phyloP scores from a whole-genome alignment of 2,888 invertebrate genomes.

The Pristionchus fissidentatus region DNA sequence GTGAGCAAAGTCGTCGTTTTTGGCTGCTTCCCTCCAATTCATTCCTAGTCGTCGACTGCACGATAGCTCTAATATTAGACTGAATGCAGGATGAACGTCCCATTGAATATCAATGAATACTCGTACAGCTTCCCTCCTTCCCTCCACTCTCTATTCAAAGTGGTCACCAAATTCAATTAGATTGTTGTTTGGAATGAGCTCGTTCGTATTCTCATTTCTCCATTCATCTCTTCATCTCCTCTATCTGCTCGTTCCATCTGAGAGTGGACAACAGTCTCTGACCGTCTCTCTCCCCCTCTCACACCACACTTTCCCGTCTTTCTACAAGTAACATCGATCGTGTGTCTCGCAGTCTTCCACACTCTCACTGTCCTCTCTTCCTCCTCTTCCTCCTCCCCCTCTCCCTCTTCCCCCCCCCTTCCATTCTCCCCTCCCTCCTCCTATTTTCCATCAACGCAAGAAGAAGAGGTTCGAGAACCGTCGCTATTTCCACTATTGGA shows the following conservation, averaged over 20 bases:
- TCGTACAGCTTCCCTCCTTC: slow-evolving; percentile 10
- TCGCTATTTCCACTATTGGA: no score
- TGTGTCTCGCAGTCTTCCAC: slow-evolving; percentile 34
- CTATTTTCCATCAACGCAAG: background rate
- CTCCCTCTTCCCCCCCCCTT: background rate
- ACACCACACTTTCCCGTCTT: background rate
- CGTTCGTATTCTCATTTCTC: slow-evolving; percentile 11
- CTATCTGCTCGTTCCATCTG: background rate
- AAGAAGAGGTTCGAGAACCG: slow-evolving; percentile 10
- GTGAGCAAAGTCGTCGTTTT: background rate
- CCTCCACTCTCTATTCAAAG: slow-evolving; percentile 16
- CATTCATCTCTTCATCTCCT: background rate
- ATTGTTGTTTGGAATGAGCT: slow-evolving; percentile 18
- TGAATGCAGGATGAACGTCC: slow-evolving; percentile 22
- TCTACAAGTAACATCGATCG: slow-evolving; percentile 39
- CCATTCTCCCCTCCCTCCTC: background rate
- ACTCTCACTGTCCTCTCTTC: background rate
- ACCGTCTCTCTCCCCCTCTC: background rate
- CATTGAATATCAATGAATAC: slow-evolving; percentile 16
- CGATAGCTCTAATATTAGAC: background rate
- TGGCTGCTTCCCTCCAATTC: background rate
- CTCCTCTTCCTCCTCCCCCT: background rate
- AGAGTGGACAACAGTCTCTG: background rate
- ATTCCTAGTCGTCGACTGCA: background rate
- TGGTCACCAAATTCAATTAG: background rate